Conservation (phyloP, 35 echinoderm and acorn worm genomes). For the Heliocidaris erythrogramma region DNA sequence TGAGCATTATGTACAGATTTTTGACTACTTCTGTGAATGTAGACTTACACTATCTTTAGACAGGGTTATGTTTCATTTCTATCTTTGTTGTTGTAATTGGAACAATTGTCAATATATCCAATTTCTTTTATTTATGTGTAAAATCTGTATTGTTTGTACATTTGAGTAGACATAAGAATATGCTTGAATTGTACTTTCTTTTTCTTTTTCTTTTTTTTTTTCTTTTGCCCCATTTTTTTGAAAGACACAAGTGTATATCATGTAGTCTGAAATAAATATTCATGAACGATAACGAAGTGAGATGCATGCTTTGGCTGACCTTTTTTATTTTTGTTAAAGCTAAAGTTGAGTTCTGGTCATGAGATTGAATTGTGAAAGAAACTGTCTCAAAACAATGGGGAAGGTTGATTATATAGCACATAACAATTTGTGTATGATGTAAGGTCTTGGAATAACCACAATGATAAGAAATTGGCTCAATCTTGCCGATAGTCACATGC, state of each 20-base stretch:
- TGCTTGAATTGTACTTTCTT: slow-evolving; percentile 14
- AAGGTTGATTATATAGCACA: too few species aligned
- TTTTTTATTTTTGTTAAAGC: background rate
- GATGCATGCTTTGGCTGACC: background rate
- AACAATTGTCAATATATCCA: background rate
- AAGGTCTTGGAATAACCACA: too few species aligned
- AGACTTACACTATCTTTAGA: background rate
- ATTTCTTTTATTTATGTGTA: slow-evolving; percentile 50
- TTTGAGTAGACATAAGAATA: slow-evolving; percentile 29
- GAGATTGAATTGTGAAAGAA: too few species aligned
- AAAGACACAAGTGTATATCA: slow-evolving; percentile 37
- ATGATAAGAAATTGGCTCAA: too few species aligned
- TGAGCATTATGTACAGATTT: background rate
- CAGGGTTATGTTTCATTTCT: background rate
- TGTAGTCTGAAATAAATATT: slow-evolving; percentile 56
- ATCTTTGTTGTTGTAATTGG: background rate
- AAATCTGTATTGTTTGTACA: slow-evolving; percentile 46
- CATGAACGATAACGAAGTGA: slow-evolving; percentile 15
- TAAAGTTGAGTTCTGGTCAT: background rate
- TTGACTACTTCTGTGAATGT: background rate
- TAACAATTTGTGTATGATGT: too few species aligned
- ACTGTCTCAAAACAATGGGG: too few species aligned
- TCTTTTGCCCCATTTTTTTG: background rate
- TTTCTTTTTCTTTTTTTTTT: background rate
- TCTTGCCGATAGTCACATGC: too few species aligned